Conservation (phyloP, 2,113 vertebrate species). For the Tringa solitaria region DNA sequence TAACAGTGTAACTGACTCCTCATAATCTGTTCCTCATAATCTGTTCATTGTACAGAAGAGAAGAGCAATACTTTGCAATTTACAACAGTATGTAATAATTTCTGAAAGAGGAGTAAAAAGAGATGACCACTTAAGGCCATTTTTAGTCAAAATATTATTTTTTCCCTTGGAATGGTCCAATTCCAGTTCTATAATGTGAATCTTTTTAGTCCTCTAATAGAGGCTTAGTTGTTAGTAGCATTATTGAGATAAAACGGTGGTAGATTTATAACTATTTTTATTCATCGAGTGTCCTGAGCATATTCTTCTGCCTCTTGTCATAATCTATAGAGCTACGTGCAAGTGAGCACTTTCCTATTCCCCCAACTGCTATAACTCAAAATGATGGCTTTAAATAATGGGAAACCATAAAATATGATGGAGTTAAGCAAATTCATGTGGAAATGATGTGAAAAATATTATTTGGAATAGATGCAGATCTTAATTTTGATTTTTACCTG, state of each 20-base stretch:
- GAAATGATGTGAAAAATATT: slow-evolving; percentile 45
- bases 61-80: not conserved
- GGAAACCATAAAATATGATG: slow-evolving; percentile 21
- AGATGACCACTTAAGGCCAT: not conserved
- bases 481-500: slow-evolving; percentile 7
- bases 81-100: not conserved
- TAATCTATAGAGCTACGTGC: not conserved
- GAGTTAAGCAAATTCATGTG: slow-evolving; percentile 56
- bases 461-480: not conserved
- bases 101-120: not conserved
- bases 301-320: not conserved
- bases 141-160: slow-evolving; percentile 51
- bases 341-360: not conserved
- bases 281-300: not conserved
- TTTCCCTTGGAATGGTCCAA: not conserved
- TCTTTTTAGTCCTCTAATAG: not conserved
- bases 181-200: not conserved
- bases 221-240: not conserved
- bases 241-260: slow-evolving; percentile 24
- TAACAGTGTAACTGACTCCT: not conserved
- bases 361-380: slow-evolving; percentile 21
- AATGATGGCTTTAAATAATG: slow-evolving; percentile 10
- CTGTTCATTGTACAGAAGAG: not conserved
- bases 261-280: not conserved
- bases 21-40: not conserved